These are phyloP conservation scores for Ptiloglossa arizonensis DNA, from an alignment of 1,140 invertebrate genomes.

Conservation along the genomic window DNA sequence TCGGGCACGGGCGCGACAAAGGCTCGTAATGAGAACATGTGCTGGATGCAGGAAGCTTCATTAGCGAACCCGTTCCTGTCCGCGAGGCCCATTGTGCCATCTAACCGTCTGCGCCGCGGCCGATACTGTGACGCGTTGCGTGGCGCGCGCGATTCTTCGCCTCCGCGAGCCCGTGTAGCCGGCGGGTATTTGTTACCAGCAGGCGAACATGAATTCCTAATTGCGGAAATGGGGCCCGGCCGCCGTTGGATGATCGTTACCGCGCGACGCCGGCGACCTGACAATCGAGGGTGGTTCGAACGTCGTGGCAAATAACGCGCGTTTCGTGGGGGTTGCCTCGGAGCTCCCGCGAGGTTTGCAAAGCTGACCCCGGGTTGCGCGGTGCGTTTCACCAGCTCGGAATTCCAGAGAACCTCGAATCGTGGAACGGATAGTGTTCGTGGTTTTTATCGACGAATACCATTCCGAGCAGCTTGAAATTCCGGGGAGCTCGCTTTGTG, in stretches of 20 bases:
- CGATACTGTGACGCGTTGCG: conserved; percentile 31
- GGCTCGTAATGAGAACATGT: conserved; percentile 79
- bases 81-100: conserved; percentile 38
- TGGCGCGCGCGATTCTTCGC: conserved; percentile 45
- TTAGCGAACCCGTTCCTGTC: conserved; percentile 68
- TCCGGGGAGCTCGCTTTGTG: too few relatives aligned
- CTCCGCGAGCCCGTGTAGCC: conserved; percentile 1
- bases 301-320: not conserved
- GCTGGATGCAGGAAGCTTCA: conserved; percentile 68
- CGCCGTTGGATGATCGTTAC: conserved; percentile 28
- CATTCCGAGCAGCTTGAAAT: too few relatives aligned
- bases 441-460: too few relatives aligned
- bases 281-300: conserved; percentile 7
- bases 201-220: conserved; percentile 71
- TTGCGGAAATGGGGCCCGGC: conserved; percentile 65
- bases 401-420: too few relatives aligned
- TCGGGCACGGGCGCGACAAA: conserved; percentile 73
- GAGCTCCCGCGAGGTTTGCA: not conserved
- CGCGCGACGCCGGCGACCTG: not conserved
- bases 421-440: too few relatives aligned
- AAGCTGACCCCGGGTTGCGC: too few relatives aligned
- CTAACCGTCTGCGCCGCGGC: conserved; percentile 35
- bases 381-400: too few relatives aligned
- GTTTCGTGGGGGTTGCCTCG: not conserved
- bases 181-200: conserved; percentile 60